Conservation (phyloP, 1,140 invertebrate species). For the Drosophila yakuba region DNA sequence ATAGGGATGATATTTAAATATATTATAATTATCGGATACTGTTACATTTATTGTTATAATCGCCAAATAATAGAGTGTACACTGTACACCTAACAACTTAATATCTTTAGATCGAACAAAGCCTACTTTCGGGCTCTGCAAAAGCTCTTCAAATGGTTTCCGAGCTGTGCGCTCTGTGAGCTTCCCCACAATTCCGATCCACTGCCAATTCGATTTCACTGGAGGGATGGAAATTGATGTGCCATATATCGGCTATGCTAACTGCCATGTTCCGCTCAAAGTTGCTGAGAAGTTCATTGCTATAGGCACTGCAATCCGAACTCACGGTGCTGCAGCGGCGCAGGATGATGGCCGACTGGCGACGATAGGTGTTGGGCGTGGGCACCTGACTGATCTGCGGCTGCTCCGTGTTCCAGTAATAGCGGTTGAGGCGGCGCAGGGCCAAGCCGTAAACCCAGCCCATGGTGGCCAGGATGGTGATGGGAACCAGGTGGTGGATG, state of each 20-base stretch:
- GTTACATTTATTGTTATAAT: background rate
- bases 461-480: constrained; percentile 67
- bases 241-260: constrained; percentile 76
- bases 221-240: constrained; percentile 62
- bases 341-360: constrained; percentile 61
- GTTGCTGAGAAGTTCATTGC: constrained; percentile 52
- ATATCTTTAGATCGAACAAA: background rate
- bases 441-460: constrained; percentile 66
- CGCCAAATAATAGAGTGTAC: background rate
- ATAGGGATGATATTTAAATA: too few relatives aligned
- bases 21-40: too few relatives aligned
- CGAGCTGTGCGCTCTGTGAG: constrained; percentile 43
- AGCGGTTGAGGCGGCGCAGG: constrained; percentile 66
- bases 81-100: background rate
- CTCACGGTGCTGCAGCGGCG: constrained; percentile 52
- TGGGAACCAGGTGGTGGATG: constrained; percentile 68
- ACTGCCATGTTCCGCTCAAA: constrained; percentile 64
- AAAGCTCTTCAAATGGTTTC: constrained; percentile 55
- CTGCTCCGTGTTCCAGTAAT: constrained; percentile 76
- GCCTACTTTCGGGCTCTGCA: constrained; percentile 46
- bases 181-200: constrained; percentile 8
- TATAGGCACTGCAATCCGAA: constrained; percentile 61
- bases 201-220: constrained; percentile 46
- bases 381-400: constrained; percentile 63
- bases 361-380: constrained; percentile 72